phyloP scores from a whole-genome alignment of 2,888 invertebrate species.

The Chaitophorus viminalis region DNA sequence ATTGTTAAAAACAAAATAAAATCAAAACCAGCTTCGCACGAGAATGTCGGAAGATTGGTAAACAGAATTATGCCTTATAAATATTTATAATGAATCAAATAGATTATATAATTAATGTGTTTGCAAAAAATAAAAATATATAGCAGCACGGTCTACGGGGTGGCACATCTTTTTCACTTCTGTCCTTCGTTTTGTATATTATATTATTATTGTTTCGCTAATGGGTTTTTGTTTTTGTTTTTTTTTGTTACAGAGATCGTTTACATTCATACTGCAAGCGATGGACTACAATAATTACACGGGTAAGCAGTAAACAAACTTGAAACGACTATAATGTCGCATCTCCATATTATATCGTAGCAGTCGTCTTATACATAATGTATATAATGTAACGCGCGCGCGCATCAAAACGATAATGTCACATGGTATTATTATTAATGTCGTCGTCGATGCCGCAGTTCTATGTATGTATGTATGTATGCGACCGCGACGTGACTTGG shows the following conservation, averaged over 20 bases:
- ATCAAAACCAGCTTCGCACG: too few species aligned
- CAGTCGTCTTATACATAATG: neutral
- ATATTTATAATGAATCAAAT: too few species aligned
- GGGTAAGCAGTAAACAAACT: constrained; percentile 70
- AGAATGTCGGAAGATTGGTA: too few species aligned
- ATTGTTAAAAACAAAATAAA: too few species aligned
- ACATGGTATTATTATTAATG: constrained; percentile 2
- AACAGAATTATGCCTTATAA: too few species aligned
- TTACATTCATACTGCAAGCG: constrained; percentile 91
- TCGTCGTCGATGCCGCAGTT: neutral
- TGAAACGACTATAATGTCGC: neutral
- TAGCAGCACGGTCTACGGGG: neutral
- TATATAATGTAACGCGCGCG: neutral
- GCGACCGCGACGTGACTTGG: constrained; percentile 21
- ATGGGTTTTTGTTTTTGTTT: constrained; percentile 63
- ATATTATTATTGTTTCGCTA: neutral
- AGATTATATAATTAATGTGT: too few species aligned
- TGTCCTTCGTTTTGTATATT: neutral
- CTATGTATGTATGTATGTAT: too few species aligned
- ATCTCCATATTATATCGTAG: neutral
- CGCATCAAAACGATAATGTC: constrained; percentile 30
- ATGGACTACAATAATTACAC: constrained; percentile 84
- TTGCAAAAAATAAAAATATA: too few species aligned
- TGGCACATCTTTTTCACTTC: neutral
- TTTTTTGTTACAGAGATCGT: constrained; percentile 82